phyloP scores from a whole-genome alignment of 2,797 vertebrate genomes.

The Acipenser oxyrinchus region DNA sequence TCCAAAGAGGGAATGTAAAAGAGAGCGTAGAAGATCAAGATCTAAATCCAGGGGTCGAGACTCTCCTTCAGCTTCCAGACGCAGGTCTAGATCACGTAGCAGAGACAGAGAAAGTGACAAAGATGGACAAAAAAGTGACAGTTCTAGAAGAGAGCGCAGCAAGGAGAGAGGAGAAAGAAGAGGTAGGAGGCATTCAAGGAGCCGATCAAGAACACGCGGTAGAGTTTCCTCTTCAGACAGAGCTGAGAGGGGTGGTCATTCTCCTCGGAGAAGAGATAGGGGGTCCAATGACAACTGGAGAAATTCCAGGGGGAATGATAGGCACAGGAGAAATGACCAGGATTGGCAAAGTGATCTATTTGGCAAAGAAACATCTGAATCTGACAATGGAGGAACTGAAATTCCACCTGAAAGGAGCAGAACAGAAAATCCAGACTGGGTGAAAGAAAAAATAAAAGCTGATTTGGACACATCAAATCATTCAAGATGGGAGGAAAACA shows the following conservation, averaged over 20 bases:
- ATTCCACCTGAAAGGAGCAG: constrained; percentile 59
- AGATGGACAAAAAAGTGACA: constrained; percentile 48
- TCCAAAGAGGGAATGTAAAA: constrained; percentile 60
- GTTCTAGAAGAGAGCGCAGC: constrained; percentile 49
- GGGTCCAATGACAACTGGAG: constrained; percentile 67
- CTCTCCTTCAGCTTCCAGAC: constrained; percentile 46
- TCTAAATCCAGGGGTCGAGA: constrained; percentile 51
- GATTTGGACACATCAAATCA: constrained; percentile 51
- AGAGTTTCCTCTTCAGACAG: constrained; percentile 54
- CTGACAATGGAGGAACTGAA: constrained; percentile 53
- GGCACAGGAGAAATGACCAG: constrained; percentile 60
- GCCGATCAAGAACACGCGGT: constrained; percentile 67
- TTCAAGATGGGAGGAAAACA: constrained; percentile 56
- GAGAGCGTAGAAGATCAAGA: constrained; percentile 61
- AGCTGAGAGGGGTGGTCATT: constrained; percentile 60
- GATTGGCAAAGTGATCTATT: constrained; percentile 57
- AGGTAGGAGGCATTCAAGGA: constrained; percentile 68
- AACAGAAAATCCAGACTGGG: constrained; percentile 81
- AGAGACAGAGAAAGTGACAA: constrained; percentile 58
- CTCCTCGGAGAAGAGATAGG: constrained; percentile 75
- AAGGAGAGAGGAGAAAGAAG: constrained; percentile 56
- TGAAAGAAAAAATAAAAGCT: constrained; percentile 72
- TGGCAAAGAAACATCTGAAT: constrained; percentile 57
- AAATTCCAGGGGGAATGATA: constrained; percentile 58
- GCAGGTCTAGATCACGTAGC: constrained; percentile 66